phyloP scores from a whole-genome alignment of 2,113 vertebrate species.

The Brienomyrus longianalis region DNA sequence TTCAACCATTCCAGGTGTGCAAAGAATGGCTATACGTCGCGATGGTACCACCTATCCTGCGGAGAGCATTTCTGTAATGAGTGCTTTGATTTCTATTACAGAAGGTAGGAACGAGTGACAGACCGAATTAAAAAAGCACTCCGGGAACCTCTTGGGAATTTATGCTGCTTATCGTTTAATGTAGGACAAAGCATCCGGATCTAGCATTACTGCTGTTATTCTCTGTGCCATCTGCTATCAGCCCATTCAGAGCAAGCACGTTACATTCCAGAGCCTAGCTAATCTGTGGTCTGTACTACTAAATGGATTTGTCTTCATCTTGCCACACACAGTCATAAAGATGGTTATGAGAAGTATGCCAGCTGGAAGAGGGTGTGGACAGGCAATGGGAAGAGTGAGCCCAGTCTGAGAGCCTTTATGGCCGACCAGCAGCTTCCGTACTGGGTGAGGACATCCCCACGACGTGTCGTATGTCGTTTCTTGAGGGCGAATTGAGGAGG shows the following conservation, averaged over 20 bases:
- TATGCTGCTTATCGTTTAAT: not conserved
- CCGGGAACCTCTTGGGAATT: not conserved
- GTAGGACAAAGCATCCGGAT: not conserved
- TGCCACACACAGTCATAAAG: slow-evolving; percentile 78
- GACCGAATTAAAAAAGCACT: not conserved
- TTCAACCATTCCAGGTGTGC: slow-evolving; percentile 71
- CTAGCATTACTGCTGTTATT: not conserved
- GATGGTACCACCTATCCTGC: slow-evolving; percentile 97
- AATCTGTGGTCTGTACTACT: too few relatives aligned
- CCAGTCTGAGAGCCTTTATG: slow-evolving; percentile 97
- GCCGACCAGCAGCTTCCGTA: slow-evolving; percentile 94
- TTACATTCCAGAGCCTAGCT: not conserved
- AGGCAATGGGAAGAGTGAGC: slow-evolving; percentile 93
- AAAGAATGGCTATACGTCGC: slow-evolving; percentile 93
- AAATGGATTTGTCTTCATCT: not conserved
- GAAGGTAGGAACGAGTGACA: slow-evolving; percentile 69
- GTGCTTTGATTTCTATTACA: slow-evolving; percentile 96
- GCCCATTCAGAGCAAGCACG: not conserved
- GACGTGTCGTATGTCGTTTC: not conserved
- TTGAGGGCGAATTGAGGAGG: not conserved
- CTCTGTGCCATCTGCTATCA: not conserved
- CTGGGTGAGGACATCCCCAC: slow-evolving; percentile 69
- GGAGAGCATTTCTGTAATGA: slow-evolving; percentile 99
- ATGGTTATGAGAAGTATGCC: slow-evolving; percentile 87
- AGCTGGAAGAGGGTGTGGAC: slow-evolving; percentile 95